Conservation (phyloP, 2,888 invertebrate genomes). For the Eudemis profundana region DNA sequence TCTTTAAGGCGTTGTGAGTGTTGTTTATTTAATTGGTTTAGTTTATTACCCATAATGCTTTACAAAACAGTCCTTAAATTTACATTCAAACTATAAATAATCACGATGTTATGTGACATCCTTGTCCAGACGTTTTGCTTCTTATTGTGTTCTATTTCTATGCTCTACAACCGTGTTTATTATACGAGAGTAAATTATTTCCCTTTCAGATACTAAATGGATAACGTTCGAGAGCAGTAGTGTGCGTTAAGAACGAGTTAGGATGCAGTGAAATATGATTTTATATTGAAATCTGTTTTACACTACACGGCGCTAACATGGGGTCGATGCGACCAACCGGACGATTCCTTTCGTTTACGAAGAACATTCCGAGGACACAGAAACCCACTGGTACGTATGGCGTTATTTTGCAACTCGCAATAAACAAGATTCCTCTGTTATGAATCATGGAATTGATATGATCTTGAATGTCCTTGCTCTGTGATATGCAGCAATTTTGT, state of each 20-base stretch:
- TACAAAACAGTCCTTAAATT: background rate
- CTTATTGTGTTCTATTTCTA: conserved; percentile 74
- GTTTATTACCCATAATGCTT: background rate
- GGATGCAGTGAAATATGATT: conserved; percentile 61
- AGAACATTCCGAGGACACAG: conserved; percentile 85
- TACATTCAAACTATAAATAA: conserved; percentile 47
- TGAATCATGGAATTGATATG: conserved; percentile 61
- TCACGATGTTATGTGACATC: conserved; percentile 49
- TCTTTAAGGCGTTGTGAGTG: conserved; percentile 52
- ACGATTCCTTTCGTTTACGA: conserved; percentile 86
- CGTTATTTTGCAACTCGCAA: conserved; percentile 44
- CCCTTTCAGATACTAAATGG: conserved; percentile 64
- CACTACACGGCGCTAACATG: conserved; percentile 69
- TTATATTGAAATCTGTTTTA: conserved; percentile 56
- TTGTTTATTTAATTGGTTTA: background rate
- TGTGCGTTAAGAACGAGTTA: conserved; percentile 21
- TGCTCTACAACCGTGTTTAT: conserved; percentile 56
- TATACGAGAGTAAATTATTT: conserved; percentile 61
- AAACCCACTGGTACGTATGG: conserved; percentile 81
- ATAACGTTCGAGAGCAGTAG: conserved; percentile 55
- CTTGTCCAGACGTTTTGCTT: conserved; percentile 57
- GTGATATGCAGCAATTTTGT: conserved; percentile 3
- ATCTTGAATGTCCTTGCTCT: conserved; percentile 58
- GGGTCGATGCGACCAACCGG: conserved; percentile 87
- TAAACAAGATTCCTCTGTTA: conserved; percentile 56